Evolutionary conservation across 2,888 invertebrate species (phyloP).

Genomic region (Spilarctia lutea): DNA sequence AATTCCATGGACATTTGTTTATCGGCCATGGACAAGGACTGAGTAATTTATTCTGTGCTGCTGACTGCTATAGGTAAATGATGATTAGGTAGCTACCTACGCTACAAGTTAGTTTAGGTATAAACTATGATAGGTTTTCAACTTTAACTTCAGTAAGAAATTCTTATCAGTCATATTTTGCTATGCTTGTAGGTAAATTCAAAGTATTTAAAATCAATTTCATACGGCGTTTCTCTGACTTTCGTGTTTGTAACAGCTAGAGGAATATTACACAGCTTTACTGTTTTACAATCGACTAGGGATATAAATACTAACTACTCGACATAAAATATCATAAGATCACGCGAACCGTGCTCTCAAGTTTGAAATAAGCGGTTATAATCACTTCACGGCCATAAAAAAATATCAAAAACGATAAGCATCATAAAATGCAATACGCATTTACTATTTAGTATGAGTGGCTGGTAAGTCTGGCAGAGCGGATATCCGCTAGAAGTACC

Average conservation of each 20-base stretch:
- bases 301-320: constrained; percentile 25
- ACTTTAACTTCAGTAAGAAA: background rate
- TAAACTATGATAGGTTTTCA: background rate
- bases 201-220: background rate
- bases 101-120: background rate
- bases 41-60: background rate
- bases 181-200: background rate
- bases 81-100: too few species aligned
- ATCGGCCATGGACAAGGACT: background rate
- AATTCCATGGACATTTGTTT: too few species aligned
- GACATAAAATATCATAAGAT: constrained; percentile 29
- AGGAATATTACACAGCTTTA: constrained; percentile 2
- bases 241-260: background rate
- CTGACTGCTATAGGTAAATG: too few species aligned
- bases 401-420: constrained; percentile 52
- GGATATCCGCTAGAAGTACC: constrained; percentile 77
- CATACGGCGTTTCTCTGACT: background rate
- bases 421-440: constrained; percentile 37
- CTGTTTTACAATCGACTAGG: constrained; percentile 15
- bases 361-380: constrained; percentile 56
- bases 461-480: constrained; percentile 64
- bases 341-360: constrained; percentile 59
- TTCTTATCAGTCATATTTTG: background rate
- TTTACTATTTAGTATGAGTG: constrained; percentile 67
- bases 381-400: constrained; percentile 54